These are phyloP conservation scores for Tarsius wallacei DNA, from an alignment of 2,797 vertebrate species.

Conservation along the genomic window DNA sequence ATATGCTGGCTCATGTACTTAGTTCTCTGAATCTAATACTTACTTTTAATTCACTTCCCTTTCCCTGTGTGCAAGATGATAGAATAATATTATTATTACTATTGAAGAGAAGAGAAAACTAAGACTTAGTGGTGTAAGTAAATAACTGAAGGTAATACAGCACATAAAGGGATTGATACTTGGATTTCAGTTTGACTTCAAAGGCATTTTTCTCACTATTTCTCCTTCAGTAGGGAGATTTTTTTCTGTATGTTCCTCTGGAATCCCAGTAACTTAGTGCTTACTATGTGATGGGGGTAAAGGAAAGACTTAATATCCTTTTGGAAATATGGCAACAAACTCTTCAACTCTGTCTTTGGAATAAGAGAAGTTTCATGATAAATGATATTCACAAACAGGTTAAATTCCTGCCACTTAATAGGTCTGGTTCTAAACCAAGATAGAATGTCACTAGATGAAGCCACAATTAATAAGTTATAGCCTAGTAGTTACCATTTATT, in stretches of 20 bases:
- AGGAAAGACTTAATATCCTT: neutral
- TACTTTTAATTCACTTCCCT: neutral
- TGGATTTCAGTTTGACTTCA: constrained; percentile 35
- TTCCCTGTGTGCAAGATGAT: neutral
- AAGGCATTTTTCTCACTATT: neutral
- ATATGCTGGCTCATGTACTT: neutral
- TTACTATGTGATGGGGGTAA: neutral
- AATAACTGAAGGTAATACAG: neutral
- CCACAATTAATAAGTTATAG: neutral
- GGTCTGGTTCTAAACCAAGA: neutral
- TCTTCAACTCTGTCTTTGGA: neutral
- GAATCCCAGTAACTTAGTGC: neutral
- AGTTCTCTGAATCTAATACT: neutral
- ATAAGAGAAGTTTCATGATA: neutral
- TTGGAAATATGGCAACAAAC: neutral
- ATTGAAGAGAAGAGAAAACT: neutral
- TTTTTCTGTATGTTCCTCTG: neutral
- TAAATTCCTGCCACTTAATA: neutral
- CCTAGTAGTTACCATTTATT: neutral
- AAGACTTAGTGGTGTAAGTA: neutral
- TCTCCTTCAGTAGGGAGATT: neutral
- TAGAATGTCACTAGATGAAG: neutral
- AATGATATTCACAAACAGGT: neutral
- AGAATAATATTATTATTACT: neutral
- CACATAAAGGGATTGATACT: neutral